Conservation (phyloP, 2,888 invertebrate species). For the Lasioglossum villosulum region DNA sequence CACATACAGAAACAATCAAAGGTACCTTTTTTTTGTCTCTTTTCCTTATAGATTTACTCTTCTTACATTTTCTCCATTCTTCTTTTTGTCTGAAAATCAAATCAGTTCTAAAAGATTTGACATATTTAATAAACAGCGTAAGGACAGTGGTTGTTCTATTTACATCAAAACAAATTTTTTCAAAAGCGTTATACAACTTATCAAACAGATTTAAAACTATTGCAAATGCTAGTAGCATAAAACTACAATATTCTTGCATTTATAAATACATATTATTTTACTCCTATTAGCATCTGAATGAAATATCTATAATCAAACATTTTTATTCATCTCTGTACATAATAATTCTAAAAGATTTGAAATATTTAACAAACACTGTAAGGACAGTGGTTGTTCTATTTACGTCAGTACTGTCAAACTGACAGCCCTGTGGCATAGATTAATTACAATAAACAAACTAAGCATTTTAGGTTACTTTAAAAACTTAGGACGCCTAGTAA, state of each 20-base stretch:
- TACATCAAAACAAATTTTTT: neutral
- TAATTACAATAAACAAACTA: slow-evolving; percentile 61
- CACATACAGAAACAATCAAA: neutral
- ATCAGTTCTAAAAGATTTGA: slow-evolving; percentile 6
- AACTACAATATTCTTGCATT: neutral
- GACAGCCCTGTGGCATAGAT: slow-evolving; percentile 3
- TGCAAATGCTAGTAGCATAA: neutral
- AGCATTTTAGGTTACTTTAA: slow-evolving; percentile 69
- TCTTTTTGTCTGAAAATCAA: slow-evolving; percentile 81
- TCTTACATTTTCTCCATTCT: slow-evolving; percentile 85
- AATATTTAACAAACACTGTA: neutral
- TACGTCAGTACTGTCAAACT: slow-evolving; percentile 53
- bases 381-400: neutral
- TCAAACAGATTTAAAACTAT: neutral
- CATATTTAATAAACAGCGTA: neutral
- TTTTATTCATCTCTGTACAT: neutral
- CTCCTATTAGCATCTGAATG: neutral
- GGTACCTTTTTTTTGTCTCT: slow-evolving; percentile 84
- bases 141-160: neutral
- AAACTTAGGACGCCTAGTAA: slow-evolving; percentile 5
- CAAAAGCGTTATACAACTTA: neutral
- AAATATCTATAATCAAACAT: slow-evolving; percentile 4
- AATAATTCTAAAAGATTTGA: neutral
- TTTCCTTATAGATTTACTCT: slow-evolving; percentile 81
- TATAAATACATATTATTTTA: slow-evolving; percentile 11